These are phyloP conservation scores for Drosophila recens DNA, from an alignment of 2,888 invertebrate species.

Conservation along the genomic window DNA sequence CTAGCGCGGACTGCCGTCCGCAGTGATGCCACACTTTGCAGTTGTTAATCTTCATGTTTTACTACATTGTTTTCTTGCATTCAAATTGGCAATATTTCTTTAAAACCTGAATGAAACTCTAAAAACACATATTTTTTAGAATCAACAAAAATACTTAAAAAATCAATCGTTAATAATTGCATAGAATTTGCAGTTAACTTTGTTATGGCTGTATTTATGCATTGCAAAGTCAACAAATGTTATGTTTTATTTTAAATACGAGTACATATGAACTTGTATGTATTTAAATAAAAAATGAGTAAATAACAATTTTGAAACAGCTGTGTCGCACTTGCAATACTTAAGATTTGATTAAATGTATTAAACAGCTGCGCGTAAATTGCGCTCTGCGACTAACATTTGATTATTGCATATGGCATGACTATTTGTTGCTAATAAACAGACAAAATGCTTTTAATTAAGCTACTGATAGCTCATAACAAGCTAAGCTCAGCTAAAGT, in stretches of 20 bases:
- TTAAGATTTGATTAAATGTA: slow-evolving; percentile 42
- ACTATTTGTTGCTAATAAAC: slow-evolving; percentile 14
- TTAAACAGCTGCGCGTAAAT: slow-evolving; percentile 49
- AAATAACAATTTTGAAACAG: slow-evolving; percentile 39
- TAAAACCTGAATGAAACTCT: no score
- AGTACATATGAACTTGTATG: neutral
- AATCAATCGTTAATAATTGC: neutral
- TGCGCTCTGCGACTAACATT: slow-evolving; percentile 12
- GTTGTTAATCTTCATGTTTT: neutral
- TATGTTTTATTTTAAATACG: neutral
- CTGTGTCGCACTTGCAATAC: slow-evolving; percentile 25
- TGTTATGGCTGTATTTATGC: no score
- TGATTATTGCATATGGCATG: slow-evolving; percentile 5
- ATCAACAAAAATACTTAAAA: neutral
- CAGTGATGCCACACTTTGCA: neutral
- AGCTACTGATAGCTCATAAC: neutral
- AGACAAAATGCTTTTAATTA: slow-evolving; percentile 8
- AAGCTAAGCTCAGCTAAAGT: neutral
- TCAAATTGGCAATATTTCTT: neutral
- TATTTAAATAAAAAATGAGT: neutral
- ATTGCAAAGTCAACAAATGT: slow-evolving; percentile 5
- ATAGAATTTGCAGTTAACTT: neutral
- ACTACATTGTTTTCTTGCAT: neutral
- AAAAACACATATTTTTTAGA: neutral
- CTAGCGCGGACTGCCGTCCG: no score